A percentile compares a stretch with the other conserved stretches of the same genome.
Evolutionary conservation across 2,113 vertebrate species (phyloP).

Genomic region (Dolichallabes microphthalmus): DNA sequence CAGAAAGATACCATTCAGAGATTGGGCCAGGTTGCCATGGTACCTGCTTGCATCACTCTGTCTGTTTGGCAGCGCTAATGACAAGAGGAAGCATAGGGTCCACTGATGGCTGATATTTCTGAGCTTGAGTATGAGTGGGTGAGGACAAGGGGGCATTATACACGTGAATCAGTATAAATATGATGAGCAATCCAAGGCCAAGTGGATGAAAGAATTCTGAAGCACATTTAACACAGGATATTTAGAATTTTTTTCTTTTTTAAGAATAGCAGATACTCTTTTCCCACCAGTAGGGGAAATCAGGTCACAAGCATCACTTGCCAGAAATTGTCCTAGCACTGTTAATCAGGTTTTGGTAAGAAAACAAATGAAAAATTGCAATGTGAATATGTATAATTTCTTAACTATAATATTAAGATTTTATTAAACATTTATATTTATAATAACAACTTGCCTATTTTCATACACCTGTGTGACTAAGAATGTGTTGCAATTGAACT

Average conservation of each 20-base stretch:
- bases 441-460: constrained; percentile 5
- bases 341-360: background rate
- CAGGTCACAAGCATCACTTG: background rate
- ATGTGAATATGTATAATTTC: background rate
- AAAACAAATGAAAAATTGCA: constrained; percentile 12
- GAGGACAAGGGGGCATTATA: background rate
- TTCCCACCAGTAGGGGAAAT: background rate
- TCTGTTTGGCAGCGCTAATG: constrained; percentile 48
- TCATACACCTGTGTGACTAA: background rate
- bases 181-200: constrained; percentile 29
- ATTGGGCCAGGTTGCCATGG: constrained; percentile 61
- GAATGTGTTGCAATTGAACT: background rate
- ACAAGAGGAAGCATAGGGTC: constrained; percentile 57
- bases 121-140: constrained; percentile 23
- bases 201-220: constrained; percentile 8
- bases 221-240: constrained; percentile 20
- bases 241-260: background rate
- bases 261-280: background rate
- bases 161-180: constrained; percentile 8
- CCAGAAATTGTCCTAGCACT: background rate
- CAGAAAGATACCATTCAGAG: constrained; percentile 55
- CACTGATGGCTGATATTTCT: constrained; percentile 41
- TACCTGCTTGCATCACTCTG: constrained; percentile 47
- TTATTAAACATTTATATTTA: background rate
- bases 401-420: background rate